Percentiles rank a stretch among this genome's conserved stretches.
Conservation (phyloP, 2,888 invertebrate genomes). For the Campaea margaritaria region DNA sequence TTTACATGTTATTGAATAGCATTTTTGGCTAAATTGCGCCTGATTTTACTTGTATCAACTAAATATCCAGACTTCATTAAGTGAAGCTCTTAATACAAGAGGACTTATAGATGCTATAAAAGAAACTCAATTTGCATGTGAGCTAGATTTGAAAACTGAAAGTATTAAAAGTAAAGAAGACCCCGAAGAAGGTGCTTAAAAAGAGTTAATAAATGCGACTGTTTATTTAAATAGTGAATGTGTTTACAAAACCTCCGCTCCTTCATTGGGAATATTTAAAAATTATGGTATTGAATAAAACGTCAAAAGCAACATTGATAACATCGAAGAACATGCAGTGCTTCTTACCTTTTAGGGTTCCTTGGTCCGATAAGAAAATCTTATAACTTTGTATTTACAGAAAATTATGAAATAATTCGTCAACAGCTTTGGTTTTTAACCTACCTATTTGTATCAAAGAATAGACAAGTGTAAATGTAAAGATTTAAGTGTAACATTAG, state of each 20-base stretch:
- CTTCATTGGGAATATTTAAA: background rate
- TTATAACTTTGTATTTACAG: background rate
- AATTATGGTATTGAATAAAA: background rate
- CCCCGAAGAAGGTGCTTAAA: background rate
- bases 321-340: conserved; percentile 55
- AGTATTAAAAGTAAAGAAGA: no score
- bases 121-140: no score
- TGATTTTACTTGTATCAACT: no score
- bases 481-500: conserved; percentile 20
- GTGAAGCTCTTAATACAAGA: no score
- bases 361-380: conserved; percentile 8
- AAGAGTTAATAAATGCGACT: background rate
- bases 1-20: no score
- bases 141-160: no score
- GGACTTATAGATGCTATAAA: no score
- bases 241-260: conserved; percentile 11
- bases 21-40: no score
- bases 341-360: conserved; percentile 47
- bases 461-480: conserved; percentile 26
- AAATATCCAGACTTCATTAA: no score
- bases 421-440: background rate
- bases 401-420: conserved; percentile 1
- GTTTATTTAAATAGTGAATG: background rate
- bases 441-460: conserved; percentile 2
- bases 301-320: conserved; percentile 36